Base-by-base conservation (phyloP, 2,113 vertebrate species). In the Caretta caretta region DNA sequence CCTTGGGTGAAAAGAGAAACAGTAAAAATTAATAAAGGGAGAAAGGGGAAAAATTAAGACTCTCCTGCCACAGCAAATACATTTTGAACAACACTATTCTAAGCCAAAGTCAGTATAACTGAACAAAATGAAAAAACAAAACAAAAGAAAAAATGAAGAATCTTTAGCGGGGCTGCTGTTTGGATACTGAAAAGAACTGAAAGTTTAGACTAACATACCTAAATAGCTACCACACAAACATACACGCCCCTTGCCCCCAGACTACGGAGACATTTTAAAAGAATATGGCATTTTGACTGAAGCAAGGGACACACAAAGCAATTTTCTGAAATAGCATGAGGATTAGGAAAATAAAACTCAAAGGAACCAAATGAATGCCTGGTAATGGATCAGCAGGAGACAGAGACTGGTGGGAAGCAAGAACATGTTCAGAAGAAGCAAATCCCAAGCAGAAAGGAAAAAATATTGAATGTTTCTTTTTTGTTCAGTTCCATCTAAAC, bases 311-410 rank as follows among this genome's bases (percentile, higher is more conserved):
- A 83, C 87, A 97, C 88, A 98, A 95, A 98, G 98, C 97, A 97
- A 97, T 98, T 94, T 95, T 96, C 97, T 98, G 90, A 94, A 97
- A 97, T 94, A 95, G 97, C 92, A 96, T 96, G 95, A 98, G 96
- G 93, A 97, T 97, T 96, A 97, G 97, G 96, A 97, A 97, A 98
- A 97, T 96, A 97, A 98, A 98, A 98, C 97, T 98, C 95, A 97
- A 95, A 97, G 97, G 95, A 97, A 97, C 83, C 97, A 98, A 98
- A 98, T 94, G 96, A 97, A 97, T 95, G 95, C 92, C 95, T 13
- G 1, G 92, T 96, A 98, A 98, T 96, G 97, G 94, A 97, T 97
- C 88, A 97, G 98, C 89, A 98, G 91, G 97, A 98, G 97, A 98
- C 93, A 97, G 95, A 98, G 98, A 95, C 95, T 98, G 89, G 97